Percentiles rank a stretch among this genome's conserved stretches.
Conservation (phyloP, 1,140 invertebrate genomes). For the Uloborus diversus region DNA sequence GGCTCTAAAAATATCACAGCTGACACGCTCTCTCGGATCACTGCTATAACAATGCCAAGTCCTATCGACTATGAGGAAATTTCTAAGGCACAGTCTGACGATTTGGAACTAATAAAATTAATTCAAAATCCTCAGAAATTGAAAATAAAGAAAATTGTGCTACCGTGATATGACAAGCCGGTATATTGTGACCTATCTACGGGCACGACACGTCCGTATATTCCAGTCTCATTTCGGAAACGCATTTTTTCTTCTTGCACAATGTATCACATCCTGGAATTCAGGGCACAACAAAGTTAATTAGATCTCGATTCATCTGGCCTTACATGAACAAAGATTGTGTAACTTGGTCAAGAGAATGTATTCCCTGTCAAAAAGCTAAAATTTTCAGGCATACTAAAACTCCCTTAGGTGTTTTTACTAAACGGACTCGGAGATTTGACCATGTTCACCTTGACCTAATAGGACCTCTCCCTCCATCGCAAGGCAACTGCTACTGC, state of each 20-base stretch:
- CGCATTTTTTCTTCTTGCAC: conserved; percentile 33
- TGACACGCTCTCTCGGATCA: conserved; percentile 39
- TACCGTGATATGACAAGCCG: not conserved
- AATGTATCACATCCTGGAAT: conserved; percentile 34
- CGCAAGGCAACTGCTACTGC: conserved; percentile 62
- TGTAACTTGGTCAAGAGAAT: conserved; percentile 3
- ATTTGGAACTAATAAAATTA: conserved; percentile 21
- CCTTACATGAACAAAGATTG: conserved; percentile 22
- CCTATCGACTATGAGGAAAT: conserved; percentile 17
- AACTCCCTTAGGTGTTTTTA: conserved; percentile 32
- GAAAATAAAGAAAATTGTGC: not conserved
- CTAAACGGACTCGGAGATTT: conserved; percentile 58
- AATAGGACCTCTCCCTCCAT: conserved; percentile 64
- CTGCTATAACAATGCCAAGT: not conserved
- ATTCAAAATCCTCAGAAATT: not conserved
- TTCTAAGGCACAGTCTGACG: conserved; percentile 21
- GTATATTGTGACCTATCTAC: conserved; percentile 37
- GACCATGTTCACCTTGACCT: conserved; percentile 68
- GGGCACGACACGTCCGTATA: conserved; percentile 13
- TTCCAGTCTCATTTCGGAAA: conserved; percentile 8
- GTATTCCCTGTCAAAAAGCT: conserved; percentile 44
- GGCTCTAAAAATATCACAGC: conserved; percentile 62
- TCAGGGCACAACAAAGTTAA: conserved; percentile 7
- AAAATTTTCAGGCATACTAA: conserved; percentile 37
- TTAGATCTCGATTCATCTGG: conserved; percentile 29